Percentiles rank a stretch among this genome's conserved stretches.
These are phyloP conservation scores for Drosophila parabipectinata DNA, from an alignment of 1,140 invertebrate genomes.

Conservation along the genomic window DNA sequence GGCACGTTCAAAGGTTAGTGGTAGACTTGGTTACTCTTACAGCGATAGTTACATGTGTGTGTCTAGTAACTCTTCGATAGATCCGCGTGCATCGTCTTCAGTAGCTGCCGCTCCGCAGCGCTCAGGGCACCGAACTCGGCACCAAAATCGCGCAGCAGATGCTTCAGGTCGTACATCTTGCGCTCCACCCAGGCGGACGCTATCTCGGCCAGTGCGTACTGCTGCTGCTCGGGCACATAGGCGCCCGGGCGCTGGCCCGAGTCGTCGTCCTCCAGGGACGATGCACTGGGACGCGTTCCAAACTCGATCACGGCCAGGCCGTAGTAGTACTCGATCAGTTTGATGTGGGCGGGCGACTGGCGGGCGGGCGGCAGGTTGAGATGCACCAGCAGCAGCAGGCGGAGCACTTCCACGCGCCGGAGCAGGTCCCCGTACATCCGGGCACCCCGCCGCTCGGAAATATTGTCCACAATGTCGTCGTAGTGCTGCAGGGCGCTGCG, in stretches of 20 bases:
- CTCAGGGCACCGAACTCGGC: slow-evolving; percentile 56
- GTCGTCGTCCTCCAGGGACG: slow-evolving; percentile 18
- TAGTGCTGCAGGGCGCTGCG: slow-evolving; percentile 70
- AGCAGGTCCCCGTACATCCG: slow-evolving; percentile 70
- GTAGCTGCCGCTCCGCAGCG: slow-evolving; percentile 50
- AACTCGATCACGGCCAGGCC: slow-evolving; percentile 59
- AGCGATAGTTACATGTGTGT: slow-evolving; percentile 34
- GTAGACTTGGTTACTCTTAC: slow-evolving; percentile 49
- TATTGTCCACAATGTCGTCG: slow-evolving; percentile 81
- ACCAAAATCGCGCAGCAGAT: slow-evolving; percentile 56
- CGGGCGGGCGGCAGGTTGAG: slow-evolving; percentile 75
- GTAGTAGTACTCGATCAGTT: slow-evolving; percentile 78
- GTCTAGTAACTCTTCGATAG: slow-evolving; percentile 53
- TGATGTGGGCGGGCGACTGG: slow-evolving; percentile 82
- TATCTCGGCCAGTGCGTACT: slow-evolving; percentile 70
- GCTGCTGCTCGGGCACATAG: slow-evolving; percentile 65
- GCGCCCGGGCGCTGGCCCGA: slow-evolving; percentile 56
- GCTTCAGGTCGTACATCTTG: slow-evolving; percentile 68
- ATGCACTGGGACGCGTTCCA: background rate
- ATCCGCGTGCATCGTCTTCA: slow-evolving; percentile 47
- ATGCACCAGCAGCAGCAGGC: slow-evolving; percentile 68
- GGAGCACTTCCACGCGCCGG: slow-evolving; percentile 65
- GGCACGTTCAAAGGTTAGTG: slow-evolving; percentile 52
- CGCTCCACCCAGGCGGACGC: slow-evolving; percentile 68
- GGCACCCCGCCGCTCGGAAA: slow-evolving; percentile 74